Evolutionary conservation across 2,797 vertebrate genomes (phyloP), one percentile per base, ranked within the genome.

Genomic region (Acanthis flammea): DNA sequence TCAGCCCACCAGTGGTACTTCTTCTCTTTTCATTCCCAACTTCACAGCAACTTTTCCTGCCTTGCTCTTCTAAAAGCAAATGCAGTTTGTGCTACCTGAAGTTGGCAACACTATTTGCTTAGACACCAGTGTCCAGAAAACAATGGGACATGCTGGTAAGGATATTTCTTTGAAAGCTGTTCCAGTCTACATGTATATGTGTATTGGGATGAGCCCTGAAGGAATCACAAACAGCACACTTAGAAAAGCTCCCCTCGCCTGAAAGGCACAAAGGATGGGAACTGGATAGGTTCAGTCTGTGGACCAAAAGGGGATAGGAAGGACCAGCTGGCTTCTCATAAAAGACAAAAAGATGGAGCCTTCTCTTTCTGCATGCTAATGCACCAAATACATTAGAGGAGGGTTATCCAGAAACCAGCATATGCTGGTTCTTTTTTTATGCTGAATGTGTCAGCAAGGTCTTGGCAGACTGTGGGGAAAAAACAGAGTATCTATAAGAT

Each of bases 401-500:
- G 13, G 54, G 78, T 68, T 70, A 91, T 45, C 44, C 84, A 89
- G 85, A 95, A 90, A 75, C 47, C 19, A 72, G 66, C 4, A 1
- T 58, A 68, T 37, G 27, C 45, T 91, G 50, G 7, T 71, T 74
- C 41, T 89, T 72, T 92, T 95, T 93, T 85, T 55, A 54, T 51
- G 42, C 61, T 90, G 61, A 66, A 74, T 90, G 42, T 92, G 61
- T 91, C 76, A 58, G 78, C 61, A 75, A 88, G 70, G 87, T 91
- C 88, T 94, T 95, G 90, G 91, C 88, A 96, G 61, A 44, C 92
- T 66, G 41, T 73, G 30, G 51, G 92, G 92, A 65, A 93, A 96
- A 92, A 90, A 31, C 44, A 68, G 53, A 77, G 70, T 62, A 86
- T 91, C 92, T 86, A 76, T 92, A 93, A 86, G 80, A 91, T 95